Evolutionary conservation across 2,888 invertebrate species (phyloP).

Genomic region (Balanococcus diminutus): DNA sequence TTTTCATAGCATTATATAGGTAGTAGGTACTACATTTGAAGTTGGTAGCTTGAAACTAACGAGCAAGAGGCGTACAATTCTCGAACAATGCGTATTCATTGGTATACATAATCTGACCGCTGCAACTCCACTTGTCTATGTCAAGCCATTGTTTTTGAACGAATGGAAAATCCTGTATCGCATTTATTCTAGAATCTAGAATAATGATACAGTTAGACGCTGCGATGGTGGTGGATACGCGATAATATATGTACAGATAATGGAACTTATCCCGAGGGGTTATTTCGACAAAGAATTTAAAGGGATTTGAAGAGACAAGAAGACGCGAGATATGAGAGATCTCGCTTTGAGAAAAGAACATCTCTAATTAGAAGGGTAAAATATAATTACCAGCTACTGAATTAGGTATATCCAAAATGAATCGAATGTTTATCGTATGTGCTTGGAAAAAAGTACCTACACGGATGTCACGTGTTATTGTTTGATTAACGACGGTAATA

Average conservation of each 20-base stretch:
- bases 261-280: neutral
- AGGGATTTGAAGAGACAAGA: neutral
- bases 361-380: neutral
- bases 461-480: neutral
- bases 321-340: too few species aligned
- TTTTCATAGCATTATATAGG: too few species aligned
- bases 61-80: neutral
- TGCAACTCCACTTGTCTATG: conserved; percentile 24
- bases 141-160: conserved; percentile 16
- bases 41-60: neutral
- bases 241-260: neutral
- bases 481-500: neutral
- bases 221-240: neutral
- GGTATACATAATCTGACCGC: conserved; percentile 16
- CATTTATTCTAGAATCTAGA: neutral
- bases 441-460: neutral
- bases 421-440: neutral
- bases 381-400: conserved; percentile 23
- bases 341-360: neutral
- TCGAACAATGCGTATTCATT: conserved; percentile 18
- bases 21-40: too few species aligned
- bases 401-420: neutral
- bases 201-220: conserved; percentile 19
- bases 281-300: neutral
- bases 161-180: conserved; percentile 13